These are phyloP conservation scores for Luscinia megarhynchos DNA, from an alignment of 2,797 vertebrate genomes.

Conservation along the genomic window DNA sequence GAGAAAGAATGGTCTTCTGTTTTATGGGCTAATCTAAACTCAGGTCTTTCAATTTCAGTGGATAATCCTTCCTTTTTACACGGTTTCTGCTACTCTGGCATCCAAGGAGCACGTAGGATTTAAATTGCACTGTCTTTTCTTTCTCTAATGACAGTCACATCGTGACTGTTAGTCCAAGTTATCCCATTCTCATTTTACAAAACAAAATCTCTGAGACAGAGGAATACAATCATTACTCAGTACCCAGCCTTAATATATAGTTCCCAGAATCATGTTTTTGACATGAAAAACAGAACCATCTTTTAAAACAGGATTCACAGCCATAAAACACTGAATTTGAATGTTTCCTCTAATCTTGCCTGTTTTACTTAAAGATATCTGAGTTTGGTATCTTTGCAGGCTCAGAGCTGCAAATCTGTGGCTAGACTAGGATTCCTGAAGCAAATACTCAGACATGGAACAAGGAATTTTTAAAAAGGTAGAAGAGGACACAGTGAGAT, in stretches of 20 bases:
- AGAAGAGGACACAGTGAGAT: not conserved
- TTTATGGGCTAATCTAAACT: not conserved
- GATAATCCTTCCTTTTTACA: not conserved
- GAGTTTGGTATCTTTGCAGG: not conserved
- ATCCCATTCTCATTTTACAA: not conserved
- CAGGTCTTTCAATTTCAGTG: not conserved
- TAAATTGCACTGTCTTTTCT: not conserved
- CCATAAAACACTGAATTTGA: not conserved
- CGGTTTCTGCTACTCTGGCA: not conserved
- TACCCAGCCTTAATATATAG: not conserved
- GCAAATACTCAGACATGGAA: not conserved
- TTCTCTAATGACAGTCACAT: not conserved
- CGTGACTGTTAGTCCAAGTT: not conserved
- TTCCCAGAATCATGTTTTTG: not conserved
- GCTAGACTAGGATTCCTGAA: not conserved
- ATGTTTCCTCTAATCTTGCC: not conserved
- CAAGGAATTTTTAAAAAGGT: not conserved
- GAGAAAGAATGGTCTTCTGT: not conserved
- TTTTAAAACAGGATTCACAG: not conserved
- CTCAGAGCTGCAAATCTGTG: not conserved
- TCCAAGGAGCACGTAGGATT: not conserved
- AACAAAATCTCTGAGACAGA: not conserved
- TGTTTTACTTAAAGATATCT: not conserved
- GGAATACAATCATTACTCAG: not conserved
- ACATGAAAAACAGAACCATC: not conserved